Evolutionary conservation across 2,797 vertebrate species (phyloP), one percentile per base, ranked within the genome.

Genomic region (Acanthurus tractus): DNA sequence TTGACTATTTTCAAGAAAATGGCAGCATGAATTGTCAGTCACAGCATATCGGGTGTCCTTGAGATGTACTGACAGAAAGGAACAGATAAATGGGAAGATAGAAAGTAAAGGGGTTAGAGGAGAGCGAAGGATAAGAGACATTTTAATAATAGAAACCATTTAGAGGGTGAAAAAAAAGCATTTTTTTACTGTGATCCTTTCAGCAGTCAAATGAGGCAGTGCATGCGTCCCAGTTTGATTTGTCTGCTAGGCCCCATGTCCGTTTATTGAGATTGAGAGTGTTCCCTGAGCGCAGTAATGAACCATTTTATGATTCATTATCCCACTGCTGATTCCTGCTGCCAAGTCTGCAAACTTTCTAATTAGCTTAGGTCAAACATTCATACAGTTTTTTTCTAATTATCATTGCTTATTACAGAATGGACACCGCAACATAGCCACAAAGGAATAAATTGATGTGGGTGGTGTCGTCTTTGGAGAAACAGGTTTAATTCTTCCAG

Each of bases 261-360:
- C 93, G 62, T 94, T 95, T 95, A 96, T 94, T 93, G 93, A 94
- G 94, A 94, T 92, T 89, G 92, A 94, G 90, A 94, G 91, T 90
- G 90, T 93, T 94, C 91, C 90, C 91, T 92, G 86, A 89, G 89
- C 87, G 81, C 89, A 76, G 91, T 95, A 96, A 96, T 95, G 94
- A 95, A 94, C 88, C 94, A 86, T 95, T 96, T 95, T 95, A 94
- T 94, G 91, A 96, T 93, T 96, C 94, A 96, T 95, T 95, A 95
- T 95, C 87, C 92, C 85, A 56, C 76, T 75, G 86, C 89, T 93
- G 93, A 93, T 93, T 94, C 92, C 86, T 78, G 86, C 92, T 91
- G 92, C 93, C 92, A 92, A 92, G 92, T 90, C 91, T 92, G 93
- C 93, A 95, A 95, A 96, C 94, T 95, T 96, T 95, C 91, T 95